Evolutionary conservation across 2,797 vertebrate genomes (phyloP), one percentile per base, ranked within the genome.

Genomic region (Pipistrellus pipistrellus): DNA sequence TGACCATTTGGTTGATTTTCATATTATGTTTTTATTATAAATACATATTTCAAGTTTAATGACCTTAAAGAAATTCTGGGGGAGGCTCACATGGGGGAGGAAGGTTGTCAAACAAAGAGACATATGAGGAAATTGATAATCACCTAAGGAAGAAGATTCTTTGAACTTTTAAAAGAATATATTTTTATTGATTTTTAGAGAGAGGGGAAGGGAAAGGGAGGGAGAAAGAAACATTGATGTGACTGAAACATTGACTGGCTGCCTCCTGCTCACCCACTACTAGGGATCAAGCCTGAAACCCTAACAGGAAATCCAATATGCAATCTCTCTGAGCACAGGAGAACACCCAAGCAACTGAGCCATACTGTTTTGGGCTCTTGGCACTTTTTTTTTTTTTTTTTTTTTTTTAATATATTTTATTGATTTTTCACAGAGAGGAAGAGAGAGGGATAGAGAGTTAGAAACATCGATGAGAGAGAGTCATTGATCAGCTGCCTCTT

Each of bases 41-140:
- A 55, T 55, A 55, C 17, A 30, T 86, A 87, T 72, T 78, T 96
- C 48, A 88, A 21, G 23, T 77, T 77, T 86, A 66, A 69, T 89
- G 53, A 57, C 44, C 55, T 86, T 93, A 55, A 94, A 93, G 38
- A 18, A 30, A 78, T 76, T 93, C 75, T 83, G 88, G 11, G 8
- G 85, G 68, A 88, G 21, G 66, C 72, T 53, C 92, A 1, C 30
- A 86, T 25, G 59, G 12, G 23, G 20, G 4, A n/a, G 6, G 9
- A 92, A 77, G 2, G 21, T 32, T 82, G 27, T 75, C 18, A 86
- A 38, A 62, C 30, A 32, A 69, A 59, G 20, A 78, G 35, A 44
- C 25, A 57, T 80, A 20, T 86, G 53, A 73, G 20, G 44, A 23
- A 10, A 77, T 62, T 77, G 83, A 57, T 17, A 72, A 62, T 7